A percentile compares a stretch with the other conserved stretches of the same genome.
phyloP scores from a whole-genome alignment of 92 coral and sea anemone genomes.

The Paramuricea clavata region DNA sequence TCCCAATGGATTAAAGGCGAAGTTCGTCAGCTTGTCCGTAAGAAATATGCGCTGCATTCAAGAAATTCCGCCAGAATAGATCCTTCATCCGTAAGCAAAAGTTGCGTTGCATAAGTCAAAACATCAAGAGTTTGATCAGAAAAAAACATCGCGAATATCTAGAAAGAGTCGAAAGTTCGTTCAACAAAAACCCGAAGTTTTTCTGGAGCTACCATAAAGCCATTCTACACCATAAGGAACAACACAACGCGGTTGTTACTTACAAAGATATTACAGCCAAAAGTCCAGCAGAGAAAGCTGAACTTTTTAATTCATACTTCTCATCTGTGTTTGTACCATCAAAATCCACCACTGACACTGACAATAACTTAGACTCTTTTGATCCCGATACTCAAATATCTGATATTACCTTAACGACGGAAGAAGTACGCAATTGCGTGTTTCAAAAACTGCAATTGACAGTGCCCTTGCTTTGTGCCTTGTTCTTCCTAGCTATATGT shows the following conservation, averaged over 20 bases:
- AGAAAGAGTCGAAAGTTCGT: neutral
- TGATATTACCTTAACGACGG: neutral
- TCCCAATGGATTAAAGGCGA: slow-evolving; percentile 15
- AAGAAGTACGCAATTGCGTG: no score
- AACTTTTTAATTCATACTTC: slow-evolving; percentile 46
- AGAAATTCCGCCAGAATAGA: slow-evolving; percentile 6
- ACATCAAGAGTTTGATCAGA: slow-evolving; percentile 1
- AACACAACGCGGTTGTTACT: slow-evolving; percentile 6
- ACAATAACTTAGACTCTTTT: neutral
- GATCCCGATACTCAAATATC: neutral
- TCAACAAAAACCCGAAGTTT: neutral
- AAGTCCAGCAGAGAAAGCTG: neutral
- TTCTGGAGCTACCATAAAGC: slow-evolving; percentile 49
- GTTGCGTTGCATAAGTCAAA: slow-evolving; percentile 4
- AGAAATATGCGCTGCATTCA: slow-evolving; percentile 1
- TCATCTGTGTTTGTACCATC: slow-evolving; percentile 45
- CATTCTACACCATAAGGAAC: neutral
- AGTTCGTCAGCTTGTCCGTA: slow-evolving; percentile 15
- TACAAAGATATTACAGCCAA: slow-evolving; percentile 2
- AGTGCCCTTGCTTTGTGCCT: no score
- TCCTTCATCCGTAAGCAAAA: slow-evolving; percentile 6
- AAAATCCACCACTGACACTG: neutral
- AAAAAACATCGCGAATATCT: slow-evolving; percentile 11
- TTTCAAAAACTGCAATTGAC: no score
- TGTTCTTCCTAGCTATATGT: no score